Evolutionary conservation across 2,113 vertebrate species (phyloP).

Genomic region (Macrotus californicus): DNA sequence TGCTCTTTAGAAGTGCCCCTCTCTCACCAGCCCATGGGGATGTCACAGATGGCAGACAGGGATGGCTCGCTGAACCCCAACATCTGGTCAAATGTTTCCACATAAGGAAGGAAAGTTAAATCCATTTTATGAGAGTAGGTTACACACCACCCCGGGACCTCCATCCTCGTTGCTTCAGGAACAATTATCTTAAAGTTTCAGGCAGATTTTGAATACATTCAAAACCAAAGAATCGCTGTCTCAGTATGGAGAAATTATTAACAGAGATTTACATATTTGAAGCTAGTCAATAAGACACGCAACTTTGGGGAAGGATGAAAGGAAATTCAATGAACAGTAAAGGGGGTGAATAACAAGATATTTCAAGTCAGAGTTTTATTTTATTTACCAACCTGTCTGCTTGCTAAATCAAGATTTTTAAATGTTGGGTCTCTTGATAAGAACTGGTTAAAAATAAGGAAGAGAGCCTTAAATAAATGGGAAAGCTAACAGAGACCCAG

Average conservation of each 20-base stretch:
- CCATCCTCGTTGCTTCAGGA: background rate
- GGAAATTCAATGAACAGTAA: background rate
- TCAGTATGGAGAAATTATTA: background rate
- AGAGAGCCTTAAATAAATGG: slow-evolving; percentile 18
- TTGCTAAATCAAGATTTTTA: background rate
- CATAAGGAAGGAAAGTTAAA: background rate
- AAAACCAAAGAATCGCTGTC: slow-evolving; percentile 11
- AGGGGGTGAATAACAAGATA: background rate
- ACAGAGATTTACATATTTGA: slow-evolving; percentile 12
- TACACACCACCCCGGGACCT: background rate
- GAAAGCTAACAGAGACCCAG: background rate
- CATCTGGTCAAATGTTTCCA: slow-evolving; percentile 39
- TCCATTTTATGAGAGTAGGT: background rate
- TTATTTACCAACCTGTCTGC: background rate
- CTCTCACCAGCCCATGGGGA: slow-evolving; percentile 36
- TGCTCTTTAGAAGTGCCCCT: slow-evolving; percentile 39
- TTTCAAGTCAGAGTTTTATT: background rate
- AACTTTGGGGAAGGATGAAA: background rate
- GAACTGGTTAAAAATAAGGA: slow-evolving; percentile 43
- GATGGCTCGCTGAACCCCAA: slow-evolving; percentile 50
- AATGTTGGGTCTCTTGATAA: background rate
- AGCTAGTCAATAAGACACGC: background rate
- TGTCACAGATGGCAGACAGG: slow-evolving; percentile 56
- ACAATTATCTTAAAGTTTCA: slow-evolving; percentile 16
- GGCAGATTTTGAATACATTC: slow-evolving; percentile 35